phyloP scores from a whole-genome alignment of 2,888 invertebrate genomes.

The Tridacna gigas region DNA sequence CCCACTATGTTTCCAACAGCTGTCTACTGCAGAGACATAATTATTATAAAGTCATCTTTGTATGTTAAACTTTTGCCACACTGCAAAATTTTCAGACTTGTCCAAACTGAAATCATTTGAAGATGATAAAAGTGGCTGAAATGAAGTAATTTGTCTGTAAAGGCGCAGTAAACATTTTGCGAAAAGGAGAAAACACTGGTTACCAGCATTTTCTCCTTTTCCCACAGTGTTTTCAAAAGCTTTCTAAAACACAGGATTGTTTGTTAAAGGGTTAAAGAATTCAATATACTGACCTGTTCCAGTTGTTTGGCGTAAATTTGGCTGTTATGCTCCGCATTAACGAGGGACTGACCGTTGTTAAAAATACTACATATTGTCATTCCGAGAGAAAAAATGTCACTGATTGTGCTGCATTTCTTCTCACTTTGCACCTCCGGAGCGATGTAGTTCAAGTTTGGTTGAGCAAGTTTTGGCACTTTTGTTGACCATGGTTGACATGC shows the following conservation, averaged over 20 bases:
- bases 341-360: slow-evolving; percentile 94
- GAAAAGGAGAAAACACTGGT: background rate
- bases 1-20: too few relatives aligned
- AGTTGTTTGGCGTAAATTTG: slow-evolving; percentile 95
- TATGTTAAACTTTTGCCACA: too few relatives aligned
- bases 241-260: too few relatives aligned
- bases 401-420: slow-evolving; percentile 89
- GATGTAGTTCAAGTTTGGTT: slow-evolving; percentile 96
- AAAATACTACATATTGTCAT: slow-evolving; percentile 97
- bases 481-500: slow-evolving; percentile 95
- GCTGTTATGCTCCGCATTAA: slow-evolving; percentile 95
- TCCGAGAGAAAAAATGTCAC: slow-evolving; percentile 98
- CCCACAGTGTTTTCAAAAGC: background rate
- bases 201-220: background rate
- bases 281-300: slow-evolving; percentile 89
- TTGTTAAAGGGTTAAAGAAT: too few relatives aligned
- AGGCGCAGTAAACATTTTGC: background rate
- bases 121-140: too few relatives aligned
- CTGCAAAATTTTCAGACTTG: too few relatives aligned
- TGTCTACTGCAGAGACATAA: too few relatives aligned
- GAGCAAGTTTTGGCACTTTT: slow-evolving; percentile 95
- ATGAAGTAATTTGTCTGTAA: background rate
- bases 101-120: too few relatives aligned
- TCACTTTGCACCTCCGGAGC: slow-evolving; percentile 97
- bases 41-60: too few relatives aligned